Evolutionary conservation across 2,888 invertebrate species (phyloP).

Genomic region (Andrena marginata): DNA sequence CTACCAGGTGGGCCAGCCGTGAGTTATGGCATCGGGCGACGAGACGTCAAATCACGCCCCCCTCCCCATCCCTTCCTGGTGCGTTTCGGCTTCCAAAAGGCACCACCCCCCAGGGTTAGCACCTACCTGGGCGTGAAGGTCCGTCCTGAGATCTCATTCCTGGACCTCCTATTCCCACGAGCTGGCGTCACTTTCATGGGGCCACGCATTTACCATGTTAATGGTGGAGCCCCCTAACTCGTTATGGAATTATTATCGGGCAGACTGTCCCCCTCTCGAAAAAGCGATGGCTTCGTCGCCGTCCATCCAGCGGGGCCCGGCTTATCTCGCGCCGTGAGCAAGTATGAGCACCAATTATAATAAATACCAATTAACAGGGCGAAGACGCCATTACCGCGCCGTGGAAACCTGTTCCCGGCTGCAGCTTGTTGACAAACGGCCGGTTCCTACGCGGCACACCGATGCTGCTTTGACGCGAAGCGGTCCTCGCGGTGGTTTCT

Average conservation of each 20-base stretch:
- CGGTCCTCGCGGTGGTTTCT: constrained; percentile 21
- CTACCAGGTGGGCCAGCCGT: constrained; percentile 67
- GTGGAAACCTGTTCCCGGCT: constrained; percentile 67
- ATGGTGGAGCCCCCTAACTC: constrained; percentile 76
- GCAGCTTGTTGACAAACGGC: constrained; percentile 65
- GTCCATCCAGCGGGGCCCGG: constrained; percentile 48
- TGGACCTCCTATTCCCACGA: constrained; percentile 69
- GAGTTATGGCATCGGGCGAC: constrained; percentile 77
- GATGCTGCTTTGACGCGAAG: constrained; percentile 53
- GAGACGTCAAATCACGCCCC: constrained; percentile 78
- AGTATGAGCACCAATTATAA: constrained; percentile 83
- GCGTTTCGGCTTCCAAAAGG: constrained; percentile 60
- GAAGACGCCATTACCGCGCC: constrained; percentile 76
- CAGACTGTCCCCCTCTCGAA: constrained; percentile 20
- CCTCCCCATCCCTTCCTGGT: constrained; percentile 21
- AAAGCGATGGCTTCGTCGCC: constrained; percentile 56
- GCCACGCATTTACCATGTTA: constrained; percentile 77
- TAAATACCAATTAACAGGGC: constrained; percentile 84
- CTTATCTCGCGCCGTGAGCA: constrained; percentile 70
- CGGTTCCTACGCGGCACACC: constrained; percentile 32
- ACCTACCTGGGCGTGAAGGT: constrained; percentile 71
- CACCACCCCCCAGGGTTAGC: constrained; percentile 58
- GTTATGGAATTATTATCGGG: constrained; percentile 80
- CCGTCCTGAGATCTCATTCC: constrained; percentile 66
- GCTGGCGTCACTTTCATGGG: constrained; percentile 69